Evolutionary conservation across 1,140 invertebrate species (phyloP).

Genomic region (Bicyclus anynana): DNA sequence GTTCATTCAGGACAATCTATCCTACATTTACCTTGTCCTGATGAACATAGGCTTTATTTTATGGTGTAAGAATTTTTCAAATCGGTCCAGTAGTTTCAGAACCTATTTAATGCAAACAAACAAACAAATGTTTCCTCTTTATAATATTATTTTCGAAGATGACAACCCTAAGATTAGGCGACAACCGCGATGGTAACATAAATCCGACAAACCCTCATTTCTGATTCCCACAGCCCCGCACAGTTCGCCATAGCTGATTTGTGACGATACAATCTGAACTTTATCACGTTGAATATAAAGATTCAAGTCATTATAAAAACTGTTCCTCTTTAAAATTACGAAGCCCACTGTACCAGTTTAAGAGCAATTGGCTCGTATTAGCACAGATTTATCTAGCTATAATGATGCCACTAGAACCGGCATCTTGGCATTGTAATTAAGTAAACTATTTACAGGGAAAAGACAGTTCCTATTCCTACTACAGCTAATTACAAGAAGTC

Average conservation of each 20-base stretch:
- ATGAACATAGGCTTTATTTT: too few species aligned
- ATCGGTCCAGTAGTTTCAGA: too few species aligned
- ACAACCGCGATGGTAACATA: constrained; percentile 28
- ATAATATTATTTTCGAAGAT: too few species aligned
- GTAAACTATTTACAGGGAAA: constrained; percentile 13
- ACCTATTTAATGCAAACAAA: background rate
- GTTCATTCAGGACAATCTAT: too few species aligned
- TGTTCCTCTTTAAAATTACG: constrained; percentile 11
- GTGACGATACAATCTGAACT: background rate
- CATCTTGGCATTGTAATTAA: constrained; percentile 38
- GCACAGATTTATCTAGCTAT: constrained; percentile 40
- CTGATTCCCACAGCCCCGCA: constrained; percentile 38
- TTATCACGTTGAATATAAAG: constrained; percentile 13
- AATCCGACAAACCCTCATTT: constrained; percentile 35
- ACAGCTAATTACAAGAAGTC: background rate
- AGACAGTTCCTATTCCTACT: background rate
- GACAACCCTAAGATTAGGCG: constrained; percentile 11
- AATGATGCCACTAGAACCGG: constrained; percentile 32
- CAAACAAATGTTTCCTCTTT: background rate
- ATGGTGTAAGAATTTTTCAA: constrained; percentile 7
- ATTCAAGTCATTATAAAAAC: constrained; percentile 6
- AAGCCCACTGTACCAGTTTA: constrained; percentile 23
- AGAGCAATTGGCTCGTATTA: constrained; percentile 48
- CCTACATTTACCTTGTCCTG: too few species aligned
- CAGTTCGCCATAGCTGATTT: background rate